phyloP scores from a whole-genome alignment of 2,797 vertebrate species.

The Caiman crocodilus region DNA sequence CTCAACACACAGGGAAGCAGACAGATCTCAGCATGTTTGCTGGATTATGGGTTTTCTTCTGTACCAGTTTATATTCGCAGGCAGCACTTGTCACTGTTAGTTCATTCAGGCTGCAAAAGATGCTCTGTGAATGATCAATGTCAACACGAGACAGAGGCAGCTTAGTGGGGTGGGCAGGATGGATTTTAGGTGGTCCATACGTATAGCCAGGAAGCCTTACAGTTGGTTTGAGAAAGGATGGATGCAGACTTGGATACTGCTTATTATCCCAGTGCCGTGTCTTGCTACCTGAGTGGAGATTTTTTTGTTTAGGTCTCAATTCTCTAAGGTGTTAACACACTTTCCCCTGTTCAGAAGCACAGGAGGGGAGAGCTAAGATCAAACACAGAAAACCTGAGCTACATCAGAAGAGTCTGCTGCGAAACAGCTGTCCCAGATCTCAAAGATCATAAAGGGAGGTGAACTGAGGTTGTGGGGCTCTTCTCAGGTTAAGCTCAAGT shows the following conservation, averaged over 20 bases:
- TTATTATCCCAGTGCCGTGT: not conserved
- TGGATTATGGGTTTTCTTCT: not conserved
- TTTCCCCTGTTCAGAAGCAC: not conserved
- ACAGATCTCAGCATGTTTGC: not conserved
- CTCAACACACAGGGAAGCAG: not conserved
- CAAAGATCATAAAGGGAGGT: not conserved
- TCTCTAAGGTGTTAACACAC: not conserved
- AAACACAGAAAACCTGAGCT: not conserved
- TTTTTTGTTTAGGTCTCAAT: fast-evolving
- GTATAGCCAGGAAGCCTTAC: not conserved
- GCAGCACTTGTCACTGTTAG: not conserved
- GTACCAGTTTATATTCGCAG: not conserved
- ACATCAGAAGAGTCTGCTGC: not conserved
- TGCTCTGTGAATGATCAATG: not conserved
- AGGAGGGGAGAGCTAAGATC: not conserved
- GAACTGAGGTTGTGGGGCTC: not conserved
- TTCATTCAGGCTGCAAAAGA: not conserved
- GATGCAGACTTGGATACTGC: not conserved
- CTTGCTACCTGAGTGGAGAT: not conserved
- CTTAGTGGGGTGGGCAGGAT: not conserved
- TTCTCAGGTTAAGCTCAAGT: not conserved
- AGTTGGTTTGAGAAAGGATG: not conserved
- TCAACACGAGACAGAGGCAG: not conserved
- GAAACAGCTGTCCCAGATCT: not conserved
- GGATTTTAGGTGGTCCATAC: not conserved